Percentiles rank a stretch among this genome's conserved stretches.
Conservation (phyloP, 2,888 invertebrate genomes). For the Craniophora ligustri region DNA sequence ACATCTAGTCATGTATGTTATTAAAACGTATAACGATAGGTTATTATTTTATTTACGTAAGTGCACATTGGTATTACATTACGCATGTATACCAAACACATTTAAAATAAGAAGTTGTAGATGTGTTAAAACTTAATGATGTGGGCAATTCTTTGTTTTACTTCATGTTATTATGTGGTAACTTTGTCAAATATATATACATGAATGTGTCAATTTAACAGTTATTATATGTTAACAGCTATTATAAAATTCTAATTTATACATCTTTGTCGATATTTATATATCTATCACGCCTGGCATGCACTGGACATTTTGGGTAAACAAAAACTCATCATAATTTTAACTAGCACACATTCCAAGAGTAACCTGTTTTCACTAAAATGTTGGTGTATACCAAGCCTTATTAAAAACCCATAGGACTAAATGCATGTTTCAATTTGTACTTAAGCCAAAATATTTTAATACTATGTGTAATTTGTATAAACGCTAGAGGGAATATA, state of each 20-base stretch:
- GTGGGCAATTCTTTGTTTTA: slow-evolving; percentile 32
- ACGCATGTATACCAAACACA: slow-evolving; percentile 11
- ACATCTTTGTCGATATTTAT: slow-evolving; percentile 11
- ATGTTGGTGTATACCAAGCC: slow-evolving; percentile 29
- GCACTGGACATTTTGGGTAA: slow-evolving; percentile 2
- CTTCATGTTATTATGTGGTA: neutral
- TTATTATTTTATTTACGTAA: slow-evolving; percentile 28
- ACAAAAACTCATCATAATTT: neutral
- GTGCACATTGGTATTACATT: neutral
- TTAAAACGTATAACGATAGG: slow-evolving; percentile 23
- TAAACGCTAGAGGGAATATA: slow-evolving; percentile 25
- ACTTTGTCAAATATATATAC: slow-evolving; percentile 10
- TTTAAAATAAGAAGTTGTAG: slow-evolving; percentile 8
- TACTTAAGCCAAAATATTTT: slow-evolving; percentile 19
- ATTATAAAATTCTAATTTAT: neutral
- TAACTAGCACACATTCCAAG: too few relatives aligned
- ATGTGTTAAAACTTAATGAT: slow-evolving; percentile 13
- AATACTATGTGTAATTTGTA: slow-evolving; percentile 1
- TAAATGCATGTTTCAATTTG: slow-evolving; percentile 17
- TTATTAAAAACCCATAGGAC: neutral
- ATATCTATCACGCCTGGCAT: slow-evolving; percentile 20
- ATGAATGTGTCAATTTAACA: slow-evolving; percentile 18
- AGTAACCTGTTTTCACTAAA: too few relatives aligned
- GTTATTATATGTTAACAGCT: slow-evolving; percentile 11
- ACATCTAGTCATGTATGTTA: slow-evolving; percentile 50